These are phyloP conservation scores for Ophiodon elongatus DNA, from an alignment of 2,113 vertebrate genomes.

Conservation along the genomic window DNA sequence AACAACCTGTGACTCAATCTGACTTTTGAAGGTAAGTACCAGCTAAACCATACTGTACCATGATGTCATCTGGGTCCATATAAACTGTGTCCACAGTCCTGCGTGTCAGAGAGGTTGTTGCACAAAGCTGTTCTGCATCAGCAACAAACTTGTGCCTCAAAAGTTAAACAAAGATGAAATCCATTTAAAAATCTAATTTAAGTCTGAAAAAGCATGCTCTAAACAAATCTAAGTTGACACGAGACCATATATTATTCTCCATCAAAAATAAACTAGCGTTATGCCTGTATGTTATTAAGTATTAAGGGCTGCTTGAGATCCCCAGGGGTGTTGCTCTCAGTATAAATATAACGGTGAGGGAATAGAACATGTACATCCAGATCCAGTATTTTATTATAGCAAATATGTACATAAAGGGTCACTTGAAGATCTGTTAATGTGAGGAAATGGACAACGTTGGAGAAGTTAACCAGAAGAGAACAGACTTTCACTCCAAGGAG, in stretches of 20 bases:
- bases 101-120: not conserved
- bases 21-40: not conserved
- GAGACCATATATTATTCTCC: not conserved
- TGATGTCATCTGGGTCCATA: slow-evolving; percentile 33
- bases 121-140: slow-evolving; percentile 22
- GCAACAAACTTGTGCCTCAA: slow-evolving; percentile 61
- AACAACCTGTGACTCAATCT: not conserved
- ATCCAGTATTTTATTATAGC: not conserved
- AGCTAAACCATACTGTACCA: slow-evolving; percentile 40
- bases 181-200: not conserved
- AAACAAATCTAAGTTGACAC: not conserved
- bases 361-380: not conserved
- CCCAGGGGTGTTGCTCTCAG: not conserved
- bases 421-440: not conserved
- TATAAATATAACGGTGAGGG: not conserved
- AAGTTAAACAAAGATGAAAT: not conserved
- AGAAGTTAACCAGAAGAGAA: not conserved
- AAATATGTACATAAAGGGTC: not conserved
- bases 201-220: not conserved
- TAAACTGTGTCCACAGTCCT: slow-evolving; percentile 13
- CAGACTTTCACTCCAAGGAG: not conserved
- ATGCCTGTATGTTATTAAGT: not conserved
- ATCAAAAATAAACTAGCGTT: not conserved
- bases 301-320: not conserved
- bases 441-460: not conserved